Evolutionary conservation across 2,113 vertebrate genomes (phyloP).

Genomic region (Ptychochromis oligacanthus): DNA sequence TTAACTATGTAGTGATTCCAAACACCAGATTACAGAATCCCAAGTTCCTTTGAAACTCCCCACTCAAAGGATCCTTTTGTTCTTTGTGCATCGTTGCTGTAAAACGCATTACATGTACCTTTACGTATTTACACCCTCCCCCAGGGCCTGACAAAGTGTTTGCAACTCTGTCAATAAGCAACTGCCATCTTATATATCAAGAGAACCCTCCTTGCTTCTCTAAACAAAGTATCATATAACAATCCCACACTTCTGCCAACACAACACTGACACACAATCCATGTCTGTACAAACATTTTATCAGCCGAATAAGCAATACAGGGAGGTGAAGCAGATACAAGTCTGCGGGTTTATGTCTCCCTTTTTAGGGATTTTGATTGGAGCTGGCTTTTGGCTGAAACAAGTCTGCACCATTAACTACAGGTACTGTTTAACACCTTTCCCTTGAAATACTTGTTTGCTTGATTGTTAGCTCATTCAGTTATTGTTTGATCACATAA

Average conservation of each 20-base stretch:
- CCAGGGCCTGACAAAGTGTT: not conserved
- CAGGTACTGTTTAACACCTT: not conserved
- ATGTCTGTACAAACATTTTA: conserved; percentile 17
- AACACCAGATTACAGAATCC: conserved; percentile 59
- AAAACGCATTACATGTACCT: not conserved
- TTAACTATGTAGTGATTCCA: conserved; percentile 43
- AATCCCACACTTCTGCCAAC: not conserved
- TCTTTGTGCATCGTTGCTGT: conserved; percentile 23
- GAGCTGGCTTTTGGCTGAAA: not conserved
- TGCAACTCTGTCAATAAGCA: not conserved
- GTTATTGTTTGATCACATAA: not conserved
- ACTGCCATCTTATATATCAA: not conserved
- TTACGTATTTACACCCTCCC: not conserved
- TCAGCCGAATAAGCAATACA: not conserved
- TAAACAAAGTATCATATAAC: conserved; percentile 22
- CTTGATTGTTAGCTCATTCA: not conserved
- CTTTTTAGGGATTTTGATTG: not conserved
- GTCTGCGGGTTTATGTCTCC: not conserved
- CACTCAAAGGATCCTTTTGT: conserved; percentile 65
- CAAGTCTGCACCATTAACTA: not conserved
- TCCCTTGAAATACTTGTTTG: no score
- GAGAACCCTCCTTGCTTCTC: not conserved
- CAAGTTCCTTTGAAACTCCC: conserved; percentile 27
- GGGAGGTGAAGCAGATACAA: not conserved
- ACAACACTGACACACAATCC: conserved; percentile 5